Percentiles rank a stretch among this genome's conserved stretches.
Conservation (phyloP, 2,797 vertebrate species). For the Dicrostonyx torquatus region DNA sequence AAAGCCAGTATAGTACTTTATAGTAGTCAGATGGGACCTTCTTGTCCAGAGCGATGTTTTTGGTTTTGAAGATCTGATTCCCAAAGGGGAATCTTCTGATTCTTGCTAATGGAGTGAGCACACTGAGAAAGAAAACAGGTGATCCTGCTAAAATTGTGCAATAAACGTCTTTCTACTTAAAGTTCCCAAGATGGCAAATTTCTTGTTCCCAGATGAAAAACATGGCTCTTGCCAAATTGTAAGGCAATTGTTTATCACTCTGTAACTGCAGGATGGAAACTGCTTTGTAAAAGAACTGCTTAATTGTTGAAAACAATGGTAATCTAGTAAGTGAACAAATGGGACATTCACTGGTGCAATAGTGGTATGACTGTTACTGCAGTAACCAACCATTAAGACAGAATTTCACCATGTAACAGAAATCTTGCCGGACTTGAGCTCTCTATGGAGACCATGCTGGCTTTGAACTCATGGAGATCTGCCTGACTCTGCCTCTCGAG, state of each 20-base stretch:
- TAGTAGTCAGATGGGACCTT: constrained; percentile 64
- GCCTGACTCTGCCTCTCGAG: not conserved
- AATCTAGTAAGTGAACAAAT: not conserved
- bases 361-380: not conserved
- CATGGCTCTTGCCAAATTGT: not conserved
- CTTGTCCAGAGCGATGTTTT: constrained; percentile 60
- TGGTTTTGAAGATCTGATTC: constrained; percentile 71
- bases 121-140: constrained; percentile 61
- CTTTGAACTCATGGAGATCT: not conserved
- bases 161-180: not conserved
- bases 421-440: not conserved
- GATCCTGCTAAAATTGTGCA: constrained; percentile 34
- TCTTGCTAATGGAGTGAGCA: constrained; percentile 75
- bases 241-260: not conserved
- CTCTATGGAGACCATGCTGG: not conserved
- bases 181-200: constrained; percentile 37
- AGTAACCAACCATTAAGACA: not conserved
- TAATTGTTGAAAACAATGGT: not conserved
- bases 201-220: constrained; percentile 19
- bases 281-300: not conserved
- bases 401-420: not conserved
- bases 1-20: constrained; percentile 7
- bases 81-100: constrained; percentile 78
- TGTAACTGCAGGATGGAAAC: not conserved
- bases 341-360: not conserved